These are phyloP conservation scores for Dinocampus coccinellae DNA, from an alignment of 2,888 invertebrate genomes.

Conservation along the genomic window DNA sequence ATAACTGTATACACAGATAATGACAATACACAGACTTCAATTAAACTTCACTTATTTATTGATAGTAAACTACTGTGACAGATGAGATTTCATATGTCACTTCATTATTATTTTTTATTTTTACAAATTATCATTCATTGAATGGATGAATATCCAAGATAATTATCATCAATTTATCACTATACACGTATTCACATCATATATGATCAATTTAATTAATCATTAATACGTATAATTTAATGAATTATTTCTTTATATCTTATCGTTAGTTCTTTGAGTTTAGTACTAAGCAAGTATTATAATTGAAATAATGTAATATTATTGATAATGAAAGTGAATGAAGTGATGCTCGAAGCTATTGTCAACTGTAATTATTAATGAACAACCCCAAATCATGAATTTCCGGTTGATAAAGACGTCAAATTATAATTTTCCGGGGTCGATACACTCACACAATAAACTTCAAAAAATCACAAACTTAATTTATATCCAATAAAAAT, in stretches of 20 bases:
- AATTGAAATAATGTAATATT: neutral
- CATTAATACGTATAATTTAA: neutral
- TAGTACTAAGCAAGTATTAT: no score
- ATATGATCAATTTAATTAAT: neutral
- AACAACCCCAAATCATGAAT: slow-evolving; percentile 47
- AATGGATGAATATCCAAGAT: neutral
- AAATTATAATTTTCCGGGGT: slow-evolving; percentile 14
- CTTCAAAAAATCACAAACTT: neutral
- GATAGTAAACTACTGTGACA: neutral
- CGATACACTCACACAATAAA: slow-evolving; percentile 13
- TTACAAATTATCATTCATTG: neutral
- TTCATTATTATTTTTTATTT: no score
- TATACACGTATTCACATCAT: neutral
- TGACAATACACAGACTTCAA: neutral
- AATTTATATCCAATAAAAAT: neutral
- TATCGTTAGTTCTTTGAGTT: no score
- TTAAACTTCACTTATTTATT: neutral
- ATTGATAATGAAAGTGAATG: neutral
- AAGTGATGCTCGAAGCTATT: neutral
- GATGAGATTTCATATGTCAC: neutral
- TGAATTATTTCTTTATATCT: neutral
- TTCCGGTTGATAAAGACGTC: slow-evolving; percentile 42
- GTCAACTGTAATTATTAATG: slow-evolving; percentile 25
- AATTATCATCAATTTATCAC: neutral
- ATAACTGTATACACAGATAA: neutral